phyloP scores from a whole-genome alignment of 2,888 invertebrate genomes.

The Parnassius smintheus region DNA sequence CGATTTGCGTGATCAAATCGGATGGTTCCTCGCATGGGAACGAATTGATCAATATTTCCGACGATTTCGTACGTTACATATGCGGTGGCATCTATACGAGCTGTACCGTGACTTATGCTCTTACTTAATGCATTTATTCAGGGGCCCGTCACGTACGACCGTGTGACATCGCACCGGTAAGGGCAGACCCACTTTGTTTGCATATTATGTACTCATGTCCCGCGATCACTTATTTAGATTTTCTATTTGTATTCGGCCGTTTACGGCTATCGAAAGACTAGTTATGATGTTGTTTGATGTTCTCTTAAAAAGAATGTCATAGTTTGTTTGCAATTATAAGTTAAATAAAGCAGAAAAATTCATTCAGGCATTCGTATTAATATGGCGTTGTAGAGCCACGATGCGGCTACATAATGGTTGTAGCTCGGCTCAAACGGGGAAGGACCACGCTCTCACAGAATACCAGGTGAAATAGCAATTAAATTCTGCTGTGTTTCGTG shows the following conservation, averaged over 20 bases:
- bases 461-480: no score
- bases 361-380: no score
- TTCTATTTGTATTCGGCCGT: constrained; percentile 15
- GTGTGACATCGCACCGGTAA: constrained; percentile 17
- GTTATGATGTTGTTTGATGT: not conserved
- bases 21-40: constrained; percentile 11
- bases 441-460: no score
- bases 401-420: no score
- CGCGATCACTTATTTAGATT: constrained; percentile 21
- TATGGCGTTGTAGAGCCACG: no score
- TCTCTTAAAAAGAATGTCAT: not conserved
- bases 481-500: no score
- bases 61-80: constrained; percentile 22
- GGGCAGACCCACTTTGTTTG: constrained; percentile 20
- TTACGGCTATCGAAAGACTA: not conserved
- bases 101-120: constrained; percentile 21
- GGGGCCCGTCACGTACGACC: constrained; percentile 19
- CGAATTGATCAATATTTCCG: constrained; percentile 25
- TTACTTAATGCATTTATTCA: constrained; percentile 24
- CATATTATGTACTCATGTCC: constrained; percentile 22
- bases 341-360: no score
- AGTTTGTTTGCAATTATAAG: no score
- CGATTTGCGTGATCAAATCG: constrained; percentile 16
- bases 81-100: constrained; percentile 10
- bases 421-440: no score